Percentiles rank a stretch among this genome's conserved stretches.
These are phyloP conservation scores for Hypena proboscidalis DNA, from an alignment of 2,888 invertebrate species.

Conservation along the genomic window DNA sequence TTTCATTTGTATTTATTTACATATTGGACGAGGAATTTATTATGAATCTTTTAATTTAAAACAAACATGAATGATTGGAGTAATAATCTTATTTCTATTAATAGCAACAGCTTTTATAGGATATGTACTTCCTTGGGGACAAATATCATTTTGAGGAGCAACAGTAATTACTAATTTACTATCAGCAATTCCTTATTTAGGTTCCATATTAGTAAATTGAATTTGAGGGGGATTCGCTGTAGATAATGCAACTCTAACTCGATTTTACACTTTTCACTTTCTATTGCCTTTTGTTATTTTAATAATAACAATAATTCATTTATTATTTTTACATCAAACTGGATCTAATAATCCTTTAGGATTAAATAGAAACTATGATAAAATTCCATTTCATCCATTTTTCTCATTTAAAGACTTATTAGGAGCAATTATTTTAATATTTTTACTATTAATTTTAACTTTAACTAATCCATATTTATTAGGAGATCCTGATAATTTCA, in stretches of 20 bases:
- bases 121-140: constrained; percentile 91
- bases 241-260: constrained; percentile 90
- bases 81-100: constrained; percentile 87
- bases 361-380: constrained; percentile 87
- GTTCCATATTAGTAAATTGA: constrained; percentile 87
- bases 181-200: constrained; percentile 90
- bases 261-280: constrained; percentile 91
- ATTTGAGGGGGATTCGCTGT: constrained; percentile 92
- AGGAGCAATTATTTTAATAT: constrained; percentile 85
- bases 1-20: constrained; percentile 89
- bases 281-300: constrained; percentile 88
- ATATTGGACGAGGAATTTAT: constrained; percentile 87
- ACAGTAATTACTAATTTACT: constrained; percentile 92
- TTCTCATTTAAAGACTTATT: constrained; percentile 87
- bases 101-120: constrained; percentile 92
- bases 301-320: constrained; percentile 86
- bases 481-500: constrained; percentile 91
- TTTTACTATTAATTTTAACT: constrained; percentile 80
- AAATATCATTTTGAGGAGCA: constrained; percentile 93
- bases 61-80: constrained; percentile 87
- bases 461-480: constrained; percentile 85
- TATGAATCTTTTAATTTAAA: constrained; percentile 80
- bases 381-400: constrained; percentile 89
- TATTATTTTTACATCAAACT: constrained; percentile 88
- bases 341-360: constrained; percentile 88